These are phyloP conservation scores for Chelonia mydas DNA, from an alignment of 2,797 vertebrate genomes.

Conservation along the genomic window DNA sequence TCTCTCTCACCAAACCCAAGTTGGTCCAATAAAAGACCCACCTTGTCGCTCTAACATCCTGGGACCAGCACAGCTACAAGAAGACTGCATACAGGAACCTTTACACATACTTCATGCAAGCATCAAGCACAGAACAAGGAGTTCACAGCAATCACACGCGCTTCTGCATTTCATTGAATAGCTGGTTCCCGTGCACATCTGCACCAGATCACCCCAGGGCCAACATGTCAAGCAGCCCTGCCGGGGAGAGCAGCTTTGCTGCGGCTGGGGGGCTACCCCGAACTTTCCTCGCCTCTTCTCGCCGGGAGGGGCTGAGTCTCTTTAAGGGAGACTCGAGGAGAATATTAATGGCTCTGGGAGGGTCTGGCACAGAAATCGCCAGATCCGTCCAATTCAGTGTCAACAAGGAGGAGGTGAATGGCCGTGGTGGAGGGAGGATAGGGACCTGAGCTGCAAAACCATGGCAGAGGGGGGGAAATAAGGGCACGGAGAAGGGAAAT, in stretches of 20 bases:
- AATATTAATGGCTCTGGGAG: constrained; percentile 37
- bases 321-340: constrained; percentile 45
- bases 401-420: neutral
- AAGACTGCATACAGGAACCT: neutral
- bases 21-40: neutral
- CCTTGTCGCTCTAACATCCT: neutral
- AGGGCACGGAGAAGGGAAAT: neutral
- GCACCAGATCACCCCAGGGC: neutral
- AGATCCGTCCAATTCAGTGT: neutral
- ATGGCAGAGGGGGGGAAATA: neutral
- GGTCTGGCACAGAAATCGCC: neutral
- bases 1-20: neutral
- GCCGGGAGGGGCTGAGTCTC: constrained; percentile 1
- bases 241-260: neutral
- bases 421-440: neutral
- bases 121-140: too few species aligned
- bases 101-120: neutral
- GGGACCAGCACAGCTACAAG: neutral
- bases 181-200: neutral
- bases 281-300: constrained; percentile 63
- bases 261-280: neutral
- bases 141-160: too few species aligned
- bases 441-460: neutral
- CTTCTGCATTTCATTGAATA: neutral
- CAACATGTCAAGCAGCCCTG: neutral